Base-by-base conservation (phyloP, 2,888 invertebrate species). In the Zele albiditarsus region DNA sequence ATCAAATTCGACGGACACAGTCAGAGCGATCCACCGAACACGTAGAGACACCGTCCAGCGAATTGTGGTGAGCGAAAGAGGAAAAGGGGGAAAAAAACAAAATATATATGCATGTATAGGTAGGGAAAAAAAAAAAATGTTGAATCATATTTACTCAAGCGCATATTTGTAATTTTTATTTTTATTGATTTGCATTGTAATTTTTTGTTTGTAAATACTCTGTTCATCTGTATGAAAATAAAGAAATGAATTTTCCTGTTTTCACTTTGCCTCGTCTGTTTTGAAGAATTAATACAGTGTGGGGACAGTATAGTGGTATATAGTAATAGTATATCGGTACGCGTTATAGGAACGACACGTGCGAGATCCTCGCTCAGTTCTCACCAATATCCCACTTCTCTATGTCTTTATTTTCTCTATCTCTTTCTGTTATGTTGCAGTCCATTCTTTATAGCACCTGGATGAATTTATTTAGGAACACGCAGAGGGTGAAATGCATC, bases 1-100 rank as follows among this genome's bases (percentile, higher is more conserved):
- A 75, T 75, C 75, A 75, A 71, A 75, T 75, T 75, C 75, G 75
- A 75, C 75, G 71, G 75, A 71, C 75, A 53, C 10, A 71, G 71
- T 74, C 70, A 53, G 71, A 67, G 28, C 75, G 75, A 75, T 46
- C 75, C 75, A 75, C 66, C 75, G 75, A 67, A 70, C 74, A 62
- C 49, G 31, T 62, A 74, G 74, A 74, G 68, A 70, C 57, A 75
- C 75, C 66, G 71, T 71, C 75, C 75, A 75, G 31, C 75, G 71
- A 75, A 66, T 71, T 66, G 70, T 28, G 67, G 67, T 67, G 71
- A 67, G 65, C 10, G 57, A 65, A 57, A 23, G 33, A 66, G 57
- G 42, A 70, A 42, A 58, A 12, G 16, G 12, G 28, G 12, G 46
- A 74, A 53, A 5, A 25, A 31, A 33, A 69, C n/a, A 23, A 69